Base-by-base conservation (phyloP, 2,797 vertebrate genomes). In the Pangasius krempfi region DNA sequence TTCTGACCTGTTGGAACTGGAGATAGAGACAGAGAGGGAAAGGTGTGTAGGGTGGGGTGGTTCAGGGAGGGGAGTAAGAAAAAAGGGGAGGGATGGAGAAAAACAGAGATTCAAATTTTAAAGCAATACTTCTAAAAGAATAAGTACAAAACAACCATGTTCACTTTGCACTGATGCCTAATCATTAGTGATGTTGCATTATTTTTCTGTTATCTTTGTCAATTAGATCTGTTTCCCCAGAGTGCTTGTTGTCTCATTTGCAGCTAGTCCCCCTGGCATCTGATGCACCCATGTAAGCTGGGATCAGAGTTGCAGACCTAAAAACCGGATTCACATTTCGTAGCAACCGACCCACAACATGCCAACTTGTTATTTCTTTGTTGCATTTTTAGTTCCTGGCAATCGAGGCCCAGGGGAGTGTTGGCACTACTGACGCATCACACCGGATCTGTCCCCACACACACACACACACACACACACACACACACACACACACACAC, bases 1-100 rank as follows among this genome's bases (percentile, higher is more conserved):
- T 99, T 99, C 98, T 99, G 97, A 99, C 98, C 98, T 99, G 98
- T 97, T 99, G 98, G 97, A 99, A 98, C 98, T 99, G 96, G 91
- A 92, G 83, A 92, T 93, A 92, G 91, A 30, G 56, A 68, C 75
- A 84, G 92, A 93, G 92, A 88, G 92, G 47, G 89, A 91, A 86
- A 91, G 22, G 91, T 68, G 90, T 79, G 87, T 84, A 80, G 89
- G 66, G 85, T 66, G 76, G 44, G 83, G 27, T 22, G 64, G 73
- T 54, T 64, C 13, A 83, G 66, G 80, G 54, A 56, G 56, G 12
- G 20, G 37, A 66, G 30, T 7, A 30, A 58, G 75, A 37, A 44
- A 66, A 75, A 37, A 70, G 33, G 58, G 79, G 76, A 80, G 54
- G 20, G 44, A 52, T 47, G 72, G 85, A 90, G 54, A 86, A 30